Base-by-base conservation (phyloP, 2,888 invertebrate species). In the Muscina levida region DNA sequence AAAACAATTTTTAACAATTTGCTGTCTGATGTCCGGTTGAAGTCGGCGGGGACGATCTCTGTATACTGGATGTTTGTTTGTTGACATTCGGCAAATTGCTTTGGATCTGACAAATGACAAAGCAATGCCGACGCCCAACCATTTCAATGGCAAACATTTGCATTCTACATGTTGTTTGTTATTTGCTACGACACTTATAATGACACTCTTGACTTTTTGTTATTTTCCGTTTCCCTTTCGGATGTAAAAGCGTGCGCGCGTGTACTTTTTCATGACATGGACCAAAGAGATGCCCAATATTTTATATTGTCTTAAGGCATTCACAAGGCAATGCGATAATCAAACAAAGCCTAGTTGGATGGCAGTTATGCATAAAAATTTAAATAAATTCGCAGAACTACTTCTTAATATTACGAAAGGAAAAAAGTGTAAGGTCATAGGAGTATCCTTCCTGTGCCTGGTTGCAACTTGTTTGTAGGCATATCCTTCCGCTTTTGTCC, bases 311-410 rank as follows among this genome's bases (percentile, higher is more conserved):
- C 19, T 68, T 53, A 39, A 59, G 17, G 59, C 48, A 59, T 59
- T 46, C 46, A 48, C 48, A 46, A 37, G 57, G 44, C 37, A 22
- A 37, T 72, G 71, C n/a, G 68, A 68, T 68, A 68, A 68, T 75
- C 62, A 70, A 70, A 75, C 70, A 70, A 70, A 48, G 42, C 6
- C 10, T 11, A 22, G 53, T 22, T 22, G 11, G 24, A 5, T 19
- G 22, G 44, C 11, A 4, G 51, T 19, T 10, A 53, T 53, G 39
- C 13, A 31, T 19, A 24, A 71, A n/a, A 48, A 67, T 75, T 53
- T n/a, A 59, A 70, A 57, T 59, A 59, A 77, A 66, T 80, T 80
- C 80, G 72, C 66, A 59, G 80, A 80, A 80, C 66, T 70, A 51
- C 37, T 59, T 51, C 53, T 24, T 51, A 79, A 10, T 42, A 42